Percentiles rank a stretch among this genome's conserved stretches.
phyloP scores from a whole-genome alignment of 2,888 invertebrate genomes.

The Andrena flavipes region DNA sequence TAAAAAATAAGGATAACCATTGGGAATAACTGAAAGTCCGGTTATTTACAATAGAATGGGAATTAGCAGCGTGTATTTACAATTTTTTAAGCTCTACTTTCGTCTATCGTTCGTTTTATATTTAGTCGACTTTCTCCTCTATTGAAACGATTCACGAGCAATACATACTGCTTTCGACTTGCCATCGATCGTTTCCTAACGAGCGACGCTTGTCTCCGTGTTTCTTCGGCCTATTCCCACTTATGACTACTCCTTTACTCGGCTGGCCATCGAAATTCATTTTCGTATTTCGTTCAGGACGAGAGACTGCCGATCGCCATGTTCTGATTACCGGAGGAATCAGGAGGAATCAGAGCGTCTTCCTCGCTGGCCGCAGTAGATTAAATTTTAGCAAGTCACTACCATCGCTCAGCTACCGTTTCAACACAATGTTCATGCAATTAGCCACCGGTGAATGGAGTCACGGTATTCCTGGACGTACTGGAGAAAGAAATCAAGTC shows the following conservation, averaged over 20 bases:
- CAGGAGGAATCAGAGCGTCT: slow-evolving; percentile 73
- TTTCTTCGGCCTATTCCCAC: neutral
- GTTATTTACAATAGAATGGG: too few relatives aligned
- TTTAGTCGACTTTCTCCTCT: slow-evolving; percentile 41
- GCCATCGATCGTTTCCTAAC: neutral
- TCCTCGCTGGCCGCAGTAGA: slow-evolving; percentile 51
- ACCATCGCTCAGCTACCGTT: slow-evolving; percentile 39
- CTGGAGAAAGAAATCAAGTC: neutral
- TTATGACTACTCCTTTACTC: neutral
- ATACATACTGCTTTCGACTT: neutral
- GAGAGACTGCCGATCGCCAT: slow-evolving; percentile 65
- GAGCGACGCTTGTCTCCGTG: neutral
- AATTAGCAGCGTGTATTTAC: too few relatives aligned
- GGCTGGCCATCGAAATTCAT: slow-evolving; percentile 41
- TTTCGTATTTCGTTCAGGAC: slow-evolving; percentile 59
- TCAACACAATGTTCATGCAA: slow-evolving; percentile 51
- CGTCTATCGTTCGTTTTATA: slow-evolving; percentile 30
- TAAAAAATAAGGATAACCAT: too few relatives aligned
- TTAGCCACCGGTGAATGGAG: slow-evolving; percentile 55
- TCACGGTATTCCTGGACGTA: slow-evolving; percentile 29
- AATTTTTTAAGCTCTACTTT: slow-evolving; percentile 26
- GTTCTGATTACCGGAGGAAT: slow-evolving; percentile 73
- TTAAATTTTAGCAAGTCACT: slow-evolving; percentile 65
- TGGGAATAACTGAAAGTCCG: too few relatives aligned
- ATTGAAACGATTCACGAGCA: neutral